Conservation (phyloP, 2,113 vertebrate genomes). For the Epinephelus lanceolatus region DNA sequence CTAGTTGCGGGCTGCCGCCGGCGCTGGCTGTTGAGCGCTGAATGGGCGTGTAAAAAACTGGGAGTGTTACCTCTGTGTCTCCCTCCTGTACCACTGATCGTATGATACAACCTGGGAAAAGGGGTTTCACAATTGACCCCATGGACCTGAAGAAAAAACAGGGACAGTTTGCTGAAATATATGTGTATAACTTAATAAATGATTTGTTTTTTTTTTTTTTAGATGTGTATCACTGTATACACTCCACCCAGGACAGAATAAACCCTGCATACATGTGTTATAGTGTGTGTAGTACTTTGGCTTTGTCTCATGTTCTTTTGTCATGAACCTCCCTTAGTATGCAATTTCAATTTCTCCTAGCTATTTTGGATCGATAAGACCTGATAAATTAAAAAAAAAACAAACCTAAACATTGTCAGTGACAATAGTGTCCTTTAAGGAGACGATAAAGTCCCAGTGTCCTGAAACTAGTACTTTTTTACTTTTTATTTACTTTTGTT, state of each 20-base stretch:
- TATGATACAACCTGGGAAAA: background rate
- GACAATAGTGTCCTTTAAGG: too few species aligned
- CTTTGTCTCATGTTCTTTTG: background rate
- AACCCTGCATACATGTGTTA: background rate
- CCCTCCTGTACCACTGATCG: background rate
- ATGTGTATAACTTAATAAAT: background rate
- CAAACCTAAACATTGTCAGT: too few species aligned
- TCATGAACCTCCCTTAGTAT: too few species aligned
- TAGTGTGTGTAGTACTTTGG: background rate
- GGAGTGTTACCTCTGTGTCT: constrained; percentile 31
- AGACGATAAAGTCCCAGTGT: too few species aligned
- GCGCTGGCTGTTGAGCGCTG: background rate
- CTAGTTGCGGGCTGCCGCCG: background rate
- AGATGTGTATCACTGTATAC: background rate
- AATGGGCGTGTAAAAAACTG: constrained; percentile 27
- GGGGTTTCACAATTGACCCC: background rate
- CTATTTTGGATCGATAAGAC: too few species aligned
- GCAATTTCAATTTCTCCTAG: too few species aligned
- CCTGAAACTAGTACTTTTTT: too few species aligned
- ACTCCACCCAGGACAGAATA: background rate
- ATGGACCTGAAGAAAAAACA: background rate
- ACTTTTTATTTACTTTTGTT: background rate
- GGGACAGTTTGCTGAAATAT: background rate
- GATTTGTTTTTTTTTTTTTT: background rate
- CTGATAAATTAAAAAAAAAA: too few species aligned